Percentiles rank a stretch among this genome's conserved stretches.
phyloP scores from a whole-genome alignment of 1,140 invertebrate species.

The Lanistes nyassanus region DNA sequence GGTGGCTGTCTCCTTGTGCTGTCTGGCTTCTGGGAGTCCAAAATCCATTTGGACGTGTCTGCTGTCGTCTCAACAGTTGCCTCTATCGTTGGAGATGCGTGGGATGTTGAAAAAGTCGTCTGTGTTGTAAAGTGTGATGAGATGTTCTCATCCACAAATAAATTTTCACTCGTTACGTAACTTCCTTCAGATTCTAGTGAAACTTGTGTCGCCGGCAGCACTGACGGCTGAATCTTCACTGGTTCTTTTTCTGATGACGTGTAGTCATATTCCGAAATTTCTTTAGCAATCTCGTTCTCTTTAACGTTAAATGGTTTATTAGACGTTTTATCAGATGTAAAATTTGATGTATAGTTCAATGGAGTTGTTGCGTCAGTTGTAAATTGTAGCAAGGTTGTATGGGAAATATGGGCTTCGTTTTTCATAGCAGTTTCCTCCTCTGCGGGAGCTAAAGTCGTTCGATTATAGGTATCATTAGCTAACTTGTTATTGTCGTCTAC shows the following conservation, averaged over 20 bases:
- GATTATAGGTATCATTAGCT: no score
- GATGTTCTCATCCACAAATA: no score
- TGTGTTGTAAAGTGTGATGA: no score
- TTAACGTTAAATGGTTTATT: neutral
- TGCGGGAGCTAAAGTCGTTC: no score
- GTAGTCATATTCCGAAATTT: neutral
- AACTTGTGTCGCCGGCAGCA: neutral
- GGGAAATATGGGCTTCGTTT: neutral
- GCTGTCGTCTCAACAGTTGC: neutral
- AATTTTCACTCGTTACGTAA: no score
- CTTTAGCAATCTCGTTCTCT: neutral
- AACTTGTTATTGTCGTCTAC: no score
- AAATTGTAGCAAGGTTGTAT: neutral
- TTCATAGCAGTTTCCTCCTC: no score
- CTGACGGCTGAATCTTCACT: neutral
- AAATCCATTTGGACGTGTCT: no score
- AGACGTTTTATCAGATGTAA: neutral
- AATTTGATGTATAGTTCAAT: no score
- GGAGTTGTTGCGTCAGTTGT: neutral
- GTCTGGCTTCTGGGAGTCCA: no score
- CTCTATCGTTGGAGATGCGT: neutral
- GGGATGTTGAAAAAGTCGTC: neutral
- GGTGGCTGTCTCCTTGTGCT: no score
- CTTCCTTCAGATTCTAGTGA: no score
- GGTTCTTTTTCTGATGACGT: neutral